phyloP scores from a whole-genome alignment of 1,140 invertebrate species.

The Dendrolimus punctatus region DNA sequence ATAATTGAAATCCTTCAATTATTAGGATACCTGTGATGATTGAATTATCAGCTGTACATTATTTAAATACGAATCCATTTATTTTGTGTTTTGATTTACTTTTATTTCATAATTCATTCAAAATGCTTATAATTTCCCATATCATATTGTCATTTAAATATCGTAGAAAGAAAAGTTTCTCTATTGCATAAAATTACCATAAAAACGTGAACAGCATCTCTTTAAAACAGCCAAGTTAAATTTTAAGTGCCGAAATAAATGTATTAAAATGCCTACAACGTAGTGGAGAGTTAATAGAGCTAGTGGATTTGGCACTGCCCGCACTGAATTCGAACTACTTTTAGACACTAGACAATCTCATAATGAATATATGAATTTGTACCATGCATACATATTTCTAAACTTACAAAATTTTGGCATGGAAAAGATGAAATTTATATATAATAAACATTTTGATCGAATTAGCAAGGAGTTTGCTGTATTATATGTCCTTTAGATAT shows the following conservation, averaged over 20 bases:
- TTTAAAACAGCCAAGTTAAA: conserved; percentile 4
- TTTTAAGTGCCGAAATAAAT: neutral
- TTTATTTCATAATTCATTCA: no score
- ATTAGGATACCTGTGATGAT: no score
- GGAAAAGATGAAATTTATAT: no score
- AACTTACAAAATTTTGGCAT: no score
- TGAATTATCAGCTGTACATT: no score
- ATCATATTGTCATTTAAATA: neutral
- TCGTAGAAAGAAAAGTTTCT: neutral
- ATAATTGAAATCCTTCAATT: no score
- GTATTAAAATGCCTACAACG: neutral
- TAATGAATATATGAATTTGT: neutral
- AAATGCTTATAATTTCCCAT: no score
- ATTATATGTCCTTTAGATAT: no score
- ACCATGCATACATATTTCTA: neutral
- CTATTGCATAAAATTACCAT: conserved; percentile 2
- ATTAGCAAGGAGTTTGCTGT: no score
- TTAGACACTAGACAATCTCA: neutral
- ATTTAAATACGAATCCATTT: no score
- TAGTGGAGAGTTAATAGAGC: conserved; percentile 3
- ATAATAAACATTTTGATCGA: no score
- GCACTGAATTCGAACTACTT: neutral
- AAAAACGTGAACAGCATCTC: neutral
- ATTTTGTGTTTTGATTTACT: no score
- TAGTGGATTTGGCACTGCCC: conserved; percentile 2